Conservation (phyloP, 2,888 invertebrate genomes). For the Yponomeuta evonymella region DNA sequence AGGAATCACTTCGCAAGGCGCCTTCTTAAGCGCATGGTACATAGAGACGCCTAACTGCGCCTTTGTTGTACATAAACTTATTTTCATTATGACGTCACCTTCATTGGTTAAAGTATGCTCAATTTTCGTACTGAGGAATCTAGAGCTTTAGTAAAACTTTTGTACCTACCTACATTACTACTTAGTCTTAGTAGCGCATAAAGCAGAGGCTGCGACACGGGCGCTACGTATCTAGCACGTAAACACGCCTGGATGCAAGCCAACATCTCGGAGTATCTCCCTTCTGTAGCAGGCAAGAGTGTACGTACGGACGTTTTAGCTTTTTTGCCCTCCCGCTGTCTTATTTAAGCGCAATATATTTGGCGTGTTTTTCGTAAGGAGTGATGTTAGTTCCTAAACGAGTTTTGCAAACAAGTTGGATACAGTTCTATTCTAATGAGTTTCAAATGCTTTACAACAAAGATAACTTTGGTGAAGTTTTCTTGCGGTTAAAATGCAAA, state of each 20-base stretch:
- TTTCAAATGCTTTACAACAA: background rate
- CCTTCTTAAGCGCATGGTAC: too few relatives aligned
- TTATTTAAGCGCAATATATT: background rate
- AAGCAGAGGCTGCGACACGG: slow-evolving; percentile 1
- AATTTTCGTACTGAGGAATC: too few relatives aligned
- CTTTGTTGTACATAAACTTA: too few relatives aligned
- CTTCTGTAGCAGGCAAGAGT: background rate
- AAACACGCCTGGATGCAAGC: slow-evolving; percentile 11
- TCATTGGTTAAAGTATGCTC: too few relatives aligned
- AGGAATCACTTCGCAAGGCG: too few relatives aligned
- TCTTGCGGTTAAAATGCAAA: background rate
- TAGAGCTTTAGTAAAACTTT: background rate
- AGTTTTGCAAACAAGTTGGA: background rate
- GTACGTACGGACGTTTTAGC: background rate
- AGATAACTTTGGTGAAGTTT: background rate
- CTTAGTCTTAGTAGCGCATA: background rate
- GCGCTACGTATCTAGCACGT: slow-evolving; percentile 11
- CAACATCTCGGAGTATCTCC: slow-evolving; percentile 5
- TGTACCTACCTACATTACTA: background rate
- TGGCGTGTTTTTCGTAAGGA: background rate
- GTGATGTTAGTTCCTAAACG: background rate
- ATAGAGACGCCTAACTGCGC: too few relatives aligned
- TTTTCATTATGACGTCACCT: too few relatives aligned
- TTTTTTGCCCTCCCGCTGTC: background rate
- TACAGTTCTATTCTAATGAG: background rate